Base-by-base conservation (phyloP, 2,888 invertebrate species). In the Tachystola acroxantha region DNA sequence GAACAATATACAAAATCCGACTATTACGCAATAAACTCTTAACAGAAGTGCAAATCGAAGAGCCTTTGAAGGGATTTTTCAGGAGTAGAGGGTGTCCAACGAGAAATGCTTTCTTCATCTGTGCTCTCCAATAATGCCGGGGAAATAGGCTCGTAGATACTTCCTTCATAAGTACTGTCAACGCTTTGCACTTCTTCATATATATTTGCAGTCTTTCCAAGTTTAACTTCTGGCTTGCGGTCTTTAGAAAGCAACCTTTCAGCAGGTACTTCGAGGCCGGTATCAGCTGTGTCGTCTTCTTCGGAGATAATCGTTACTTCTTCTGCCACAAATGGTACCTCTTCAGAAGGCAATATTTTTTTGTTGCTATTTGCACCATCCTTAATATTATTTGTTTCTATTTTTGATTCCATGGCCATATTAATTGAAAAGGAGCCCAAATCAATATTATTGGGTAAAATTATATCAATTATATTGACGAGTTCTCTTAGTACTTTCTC, bases 111-210 rank as follows among this genome's bases (percentile, higher is more conserved):
- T 13, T 49, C 53, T 10, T 57, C 53, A 33, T 46, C 45, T 9
- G 42, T 43, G 16, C 33, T 39, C 34, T 60, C 59, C 24, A 45
- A 45, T 16, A 45, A 33, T 32, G 63, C 68, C n/a, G 79, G 75
- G 10, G 76, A 77, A 39, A 78, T 65, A 0, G 75, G 73, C 45
- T 79, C 78, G 38, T 75, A 75, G 6, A 61, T 42, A 29, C 39
- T 42, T 12, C 24, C 34, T 10, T 30, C 12, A 30, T 38, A 25
- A 0, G 53, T 50, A 33, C 35, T 48, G 25, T 5, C 25, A n/a
- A 32, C 35, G n/a, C 39, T n/a, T 12, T 30, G 10, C 16, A 12
- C 19, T 9, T 34, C 34, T 10, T n/a, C 34, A 20, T n/a, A n/a
- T n/a, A n/a, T n/a, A n/a, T n/a, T n/a, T n/a, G n/a, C n/a, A n/a